phyloP scores from a whole-genome alignment of 2,888 invertebrate genomes.

The Epinotia brunnichana region DNA sequence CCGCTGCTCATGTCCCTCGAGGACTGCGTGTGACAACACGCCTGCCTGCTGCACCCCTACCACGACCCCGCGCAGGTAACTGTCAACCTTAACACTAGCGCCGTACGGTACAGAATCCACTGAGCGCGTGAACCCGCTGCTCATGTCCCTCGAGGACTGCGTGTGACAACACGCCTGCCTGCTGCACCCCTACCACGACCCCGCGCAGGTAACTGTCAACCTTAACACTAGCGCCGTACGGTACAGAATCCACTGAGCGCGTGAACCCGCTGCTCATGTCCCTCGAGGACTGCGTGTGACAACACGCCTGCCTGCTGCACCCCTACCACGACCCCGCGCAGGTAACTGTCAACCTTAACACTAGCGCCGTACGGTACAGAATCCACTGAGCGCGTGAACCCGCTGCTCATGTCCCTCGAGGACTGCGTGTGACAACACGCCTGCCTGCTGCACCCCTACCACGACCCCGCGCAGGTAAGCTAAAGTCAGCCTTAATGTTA shows the following conservation, averaged over 20 bases:
- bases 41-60: constrained; percentile 83
- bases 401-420: constrained; percentile 95
- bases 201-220: constrained; percentile 65
- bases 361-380: too few relatives aligned
- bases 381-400: too few relatives aligned
- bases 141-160: constrained; percentile 99
- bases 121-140: too few relatives aligned
- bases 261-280: constrained; percentile 94
- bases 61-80: constrained; percentile 76
- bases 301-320: constrained; percentile 86
- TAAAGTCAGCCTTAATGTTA: neutral
- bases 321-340: constrained; percentile 78
- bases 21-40: constrained; percentile 98
- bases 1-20: constrained; percentile 99
- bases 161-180: constrained; percentile 94
- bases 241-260: too few relatives aligned
- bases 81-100: neutral
- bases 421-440: constrained; percentile 98
- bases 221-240: neutral
- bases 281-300: constrained; percentile 99
- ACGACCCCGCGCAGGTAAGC: constrained; percentile 76
- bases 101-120: too few relatives aligned
- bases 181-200: constrained; percentile 80
- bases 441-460: constrained; percentile 82
- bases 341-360: constrained; percentile 52